phyloP scores from a whole-genome alignment of 92 coral and sea anemone genomes.

The Porites lobata region DNA sequence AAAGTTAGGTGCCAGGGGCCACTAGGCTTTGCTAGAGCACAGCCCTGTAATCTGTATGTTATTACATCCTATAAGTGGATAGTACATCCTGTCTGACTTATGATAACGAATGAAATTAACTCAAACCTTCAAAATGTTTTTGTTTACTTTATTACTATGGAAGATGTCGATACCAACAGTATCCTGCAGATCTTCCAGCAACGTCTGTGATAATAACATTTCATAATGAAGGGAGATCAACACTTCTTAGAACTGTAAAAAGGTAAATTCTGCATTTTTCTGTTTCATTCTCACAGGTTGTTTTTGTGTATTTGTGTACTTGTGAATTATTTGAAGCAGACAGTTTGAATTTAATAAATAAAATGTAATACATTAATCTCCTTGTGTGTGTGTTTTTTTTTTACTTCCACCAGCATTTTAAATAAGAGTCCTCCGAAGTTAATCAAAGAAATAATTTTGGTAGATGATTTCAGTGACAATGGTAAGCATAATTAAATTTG shows the following conservation, averaged over 20 bases:
- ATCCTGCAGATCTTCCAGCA: constrained; percentile 82
- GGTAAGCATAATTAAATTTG: constrained; percentile 58
- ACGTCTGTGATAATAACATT: constrained; percentile 97
- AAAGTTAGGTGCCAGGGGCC: too few relatives aligned
- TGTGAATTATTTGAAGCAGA: too few relatives aligned
- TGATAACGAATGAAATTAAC: too few relatives aligned
- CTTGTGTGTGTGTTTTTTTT: not conserved
- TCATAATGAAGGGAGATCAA: constrained; percentile 97
- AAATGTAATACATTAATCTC: not conserved
- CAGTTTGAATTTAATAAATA: not conserved
- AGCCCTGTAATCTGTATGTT: too few relatives aligned
- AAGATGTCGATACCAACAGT: constrained; percentile 79
- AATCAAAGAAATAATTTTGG: constrained; percentile 90
- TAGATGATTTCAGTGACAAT: constrained; percentile 94
- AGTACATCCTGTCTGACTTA: too few relatives aligned
- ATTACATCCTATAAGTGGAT: too few relatives aligned
- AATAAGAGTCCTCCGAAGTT: constrained; percentile 93
- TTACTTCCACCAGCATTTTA: constrained; percentile 80
- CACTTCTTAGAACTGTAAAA: constrained; percentile 91
- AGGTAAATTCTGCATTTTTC: constrained; percentile 64
- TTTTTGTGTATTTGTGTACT: too few relatives aligned
- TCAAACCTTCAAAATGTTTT: too few relatives aligned
- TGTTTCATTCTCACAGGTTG: not conserved
- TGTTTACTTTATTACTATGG: not conserved
- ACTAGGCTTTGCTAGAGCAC: too few relatives aligned